Evolutionary conservation across 2,113 vertebrate genomes (phyloP).

Genomic region (zebrafish (Danio rerio)): GRCz12tu NC_133192.1:20395501-20396000

Average conservation of each 20-base stretch:
- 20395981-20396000: neutral
- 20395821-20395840: neutral
- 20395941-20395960: neutral
- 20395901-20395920: neutral
- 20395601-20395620: conserved; percentile 3
- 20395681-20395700: conserved; percentile 3
- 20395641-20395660: neutral
- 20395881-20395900: neutral
- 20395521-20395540: neutral
- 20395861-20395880: neutral
- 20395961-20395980: neutral
- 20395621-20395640: conserved; percentile 11
- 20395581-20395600: neutral
- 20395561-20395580: neutral
- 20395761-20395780: conserved; percentile 18
- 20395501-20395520: conserved; percentile 24
- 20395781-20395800: neutral
- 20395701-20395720: neutral
- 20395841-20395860: conserved; percentile 16
- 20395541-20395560: neutral
- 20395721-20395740: conserved; percentile 18
- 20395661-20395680: conserved; percentile 26
- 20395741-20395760: conserved; percentile 12
- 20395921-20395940: neutral
- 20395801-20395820: neutral